Conservation (phyloP, 92 coral and sea anemone species). For the Phenganax marumi region DNA sequence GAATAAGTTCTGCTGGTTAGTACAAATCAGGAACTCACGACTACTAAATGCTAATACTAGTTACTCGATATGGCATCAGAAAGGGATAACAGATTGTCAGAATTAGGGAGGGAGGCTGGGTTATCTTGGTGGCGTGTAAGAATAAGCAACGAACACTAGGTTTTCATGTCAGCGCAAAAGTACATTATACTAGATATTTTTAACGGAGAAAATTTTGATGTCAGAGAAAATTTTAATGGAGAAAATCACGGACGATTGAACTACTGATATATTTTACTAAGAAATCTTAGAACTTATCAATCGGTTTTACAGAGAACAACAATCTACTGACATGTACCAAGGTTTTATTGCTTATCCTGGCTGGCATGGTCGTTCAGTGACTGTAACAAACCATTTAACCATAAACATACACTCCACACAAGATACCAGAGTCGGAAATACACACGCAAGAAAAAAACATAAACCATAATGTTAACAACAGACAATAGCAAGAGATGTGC, state of each 20-base stretch:
- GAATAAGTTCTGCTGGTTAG: slow-evolving; percentile 30
- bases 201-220: no score
- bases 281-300: neutral
- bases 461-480: neutral
- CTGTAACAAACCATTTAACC: slow-evolving; percentile 38
- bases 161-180: neutral
- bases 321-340: slow-evolving; percentile 2
- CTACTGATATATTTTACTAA: neutral
- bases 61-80: neutral
- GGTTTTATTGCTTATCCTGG: slow-evolving; percentile 19
- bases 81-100: neutral
- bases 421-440: slow-evolving; percentile 13
- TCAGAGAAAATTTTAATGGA: no score
- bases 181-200: neutral
- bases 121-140: slow-evolving; percentile 34
- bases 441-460: neutral
- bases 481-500: slow-evolving; percentile 11
- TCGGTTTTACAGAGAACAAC: neutral
- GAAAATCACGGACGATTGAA: no score
- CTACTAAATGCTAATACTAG: no score
- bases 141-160: slow-evolving; percentile 23
- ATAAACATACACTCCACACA: slow-evolving; percentile 29
- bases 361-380: slow-evolving; percentile 34
- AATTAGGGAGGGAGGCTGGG: neutral
- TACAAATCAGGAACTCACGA: no score